Evolutionary conservation across 2,113 vertebrate genomes (phyloP).

Genomic region (Thamnophis sirtalis): DNA sequence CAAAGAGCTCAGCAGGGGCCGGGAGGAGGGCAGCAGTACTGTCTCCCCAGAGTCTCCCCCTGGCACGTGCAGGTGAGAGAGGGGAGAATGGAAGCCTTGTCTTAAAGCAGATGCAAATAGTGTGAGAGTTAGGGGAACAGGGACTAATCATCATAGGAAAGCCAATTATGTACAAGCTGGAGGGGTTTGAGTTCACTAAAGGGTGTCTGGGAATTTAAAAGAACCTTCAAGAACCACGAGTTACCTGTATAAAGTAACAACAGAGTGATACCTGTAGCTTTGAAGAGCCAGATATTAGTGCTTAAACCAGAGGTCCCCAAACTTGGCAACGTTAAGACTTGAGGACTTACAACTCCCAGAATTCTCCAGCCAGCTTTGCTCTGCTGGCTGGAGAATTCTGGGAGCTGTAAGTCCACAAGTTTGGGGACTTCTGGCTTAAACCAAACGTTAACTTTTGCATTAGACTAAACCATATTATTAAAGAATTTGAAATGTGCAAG

Average conservation of each 20-base stretch:
- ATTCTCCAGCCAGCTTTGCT: too few species aligned
- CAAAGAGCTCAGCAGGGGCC: background rate
- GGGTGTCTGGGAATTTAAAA: background rate
- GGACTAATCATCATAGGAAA: background rate
- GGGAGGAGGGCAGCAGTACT: background rate
- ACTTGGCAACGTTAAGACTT: too few species aligned
- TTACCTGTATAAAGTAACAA: background rate
- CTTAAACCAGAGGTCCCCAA: rapidly evolving
- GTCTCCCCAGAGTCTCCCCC: background rate
- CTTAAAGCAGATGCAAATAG: background rate
- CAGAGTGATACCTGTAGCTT: background rate
- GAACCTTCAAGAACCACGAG: background rate
- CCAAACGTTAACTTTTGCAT: background rate
- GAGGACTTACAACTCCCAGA: too few species aligned
- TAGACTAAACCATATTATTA: background rate
- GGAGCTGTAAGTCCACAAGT: too few species aligned
- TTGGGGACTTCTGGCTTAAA: too few species aligned
- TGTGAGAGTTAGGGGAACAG: background rate
- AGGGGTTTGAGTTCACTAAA: slow-evolving; percentile 6
- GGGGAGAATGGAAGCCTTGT: background rate
- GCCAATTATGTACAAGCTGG: slow-evolving; percentile 5
- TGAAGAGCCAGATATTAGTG: background rate
- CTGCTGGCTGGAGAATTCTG: too few species aligned
- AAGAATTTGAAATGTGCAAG: background rate
- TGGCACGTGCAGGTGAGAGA: background rate